Evolutionary conservation across 2,113 vertebrate genomes (phyloP), one percentile per base, ranked within the genome.

Genomic region (Lepidothrix coronata): DNA sequence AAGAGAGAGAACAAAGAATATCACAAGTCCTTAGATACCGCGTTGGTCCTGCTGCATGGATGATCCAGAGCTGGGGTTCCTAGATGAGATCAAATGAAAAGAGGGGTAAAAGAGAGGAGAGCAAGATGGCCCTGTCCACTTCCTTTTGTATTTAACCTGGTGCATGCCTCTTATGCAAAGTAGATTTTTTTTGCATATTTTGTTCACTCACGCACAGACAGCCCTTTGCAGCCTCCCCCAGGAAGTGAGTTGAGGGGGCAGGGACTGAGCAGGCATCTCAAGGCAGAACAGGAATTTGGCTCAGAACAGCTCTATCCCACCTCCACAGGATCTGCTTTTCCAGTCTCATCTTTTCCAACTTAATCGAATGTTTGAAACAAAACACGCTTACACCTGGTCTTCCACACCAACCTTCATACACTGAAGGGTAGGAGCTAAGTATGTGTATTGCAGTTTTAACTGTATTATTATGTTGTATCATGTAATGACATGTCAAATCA

Each of bases 61-160:
- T 62, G 22, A 22, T 49, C 4, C 22, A 49, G 21, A 51, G 44
- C 21, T 39, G 22, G 31, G 15, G 21, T 11, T 61, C 20, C 1
- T 3, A 61, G n/a, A 49, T 2, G 5, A 39, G 49, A 49, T 30
- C 0, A 4, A 61, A 61, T 49, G 44, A 43, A 73, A 55, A n/a
- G 16, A 49, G 21, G 12, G 16, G 44, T 39, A 28, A 76, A 39
- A 76, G 41, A 25, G 35, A 61, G 61, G 35, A 62, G 23, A 49
- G 4, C 3, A 11, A 62, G 28, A 17, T 2, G 5, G 16, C 4
- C 16, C 4, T 10, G 51, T 62, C 7, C 3, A 4, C 46, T 41
- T 28, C 9, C 14, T 62, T 77, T 51, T 77, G 17, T 51, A 7
- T 16, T 39, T 21, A 41, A 39, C 9, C 20, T 61, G 17, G 37